phyloP scores from a whole-genome alignment of 2,113 vertebrate species.

The Rhombomys opimus region DNA sequence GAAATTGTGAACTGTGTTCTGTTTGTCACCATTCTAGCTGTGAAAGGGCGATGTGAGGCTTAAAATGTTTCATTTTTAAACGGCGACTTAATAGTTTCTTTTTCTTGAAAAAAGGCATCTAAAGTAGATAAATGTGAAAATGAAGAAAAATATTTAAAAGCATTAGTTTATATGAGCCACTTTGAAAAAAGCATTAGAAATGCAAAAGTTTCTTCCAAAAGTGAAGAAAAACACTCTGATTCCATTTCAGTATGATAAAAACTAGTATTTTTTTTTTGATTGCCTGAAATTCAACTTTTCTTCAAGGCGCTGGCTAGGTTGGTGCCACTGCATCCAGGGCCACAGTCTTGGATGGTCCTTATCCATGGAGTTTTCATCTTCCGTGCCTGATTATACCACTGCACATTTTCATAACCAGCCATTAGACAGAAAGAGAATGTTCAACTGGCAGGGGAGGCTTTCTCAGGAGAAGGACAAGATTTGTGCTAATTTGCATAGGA shows the following conservation, averaged over 20 bases:
- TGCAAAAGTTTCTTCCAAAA: conserved; percentile 38
- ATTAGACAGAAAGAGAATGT: background rate
- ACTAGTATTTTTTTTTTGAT: background rate
- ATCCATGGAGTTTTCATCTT: background rate
- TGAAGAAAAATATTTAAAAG: background rate
- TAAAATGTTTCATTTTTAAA: background rate
- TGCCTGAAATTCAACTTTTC: background rate
- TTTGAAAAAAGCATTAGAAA: conserved; percentile 42
- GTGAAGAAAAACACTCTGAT: conserved; percentile 39
- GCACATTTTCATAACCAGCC: background rate
- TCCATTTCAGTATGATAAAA: conserved; percentile 42
- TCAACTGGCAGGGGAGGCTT: background rate
- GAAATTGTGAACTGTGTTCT: conserved; percentile 2
- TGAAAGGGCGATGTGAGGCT: background rate
- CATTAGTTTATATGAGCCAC: background rate
- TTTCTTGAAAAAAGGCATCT: background rate
- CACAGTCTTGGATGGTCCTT: background rate
- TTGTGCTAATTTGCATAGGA: background rate
- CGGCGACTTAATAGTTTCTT: background rate
- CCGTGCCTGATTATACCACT: background rate
- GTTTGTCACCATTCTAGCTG: conserved; percentile 25
- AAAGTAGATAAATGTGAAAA: conserved; percentile 27
- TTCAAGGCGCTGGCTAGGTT: background rate
- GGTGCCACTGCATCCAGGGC: background rate
- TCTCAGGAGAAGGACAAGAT: conserved; percentile 31